A percentile compares a stretch with the other conserved stretches of the same genome.
These are phyloP conservation scores for Thamnaconus septentrionalis DNA, from an alignment of 2,113 vertebrate genomes.

Conservation along the genomic window DNA sequence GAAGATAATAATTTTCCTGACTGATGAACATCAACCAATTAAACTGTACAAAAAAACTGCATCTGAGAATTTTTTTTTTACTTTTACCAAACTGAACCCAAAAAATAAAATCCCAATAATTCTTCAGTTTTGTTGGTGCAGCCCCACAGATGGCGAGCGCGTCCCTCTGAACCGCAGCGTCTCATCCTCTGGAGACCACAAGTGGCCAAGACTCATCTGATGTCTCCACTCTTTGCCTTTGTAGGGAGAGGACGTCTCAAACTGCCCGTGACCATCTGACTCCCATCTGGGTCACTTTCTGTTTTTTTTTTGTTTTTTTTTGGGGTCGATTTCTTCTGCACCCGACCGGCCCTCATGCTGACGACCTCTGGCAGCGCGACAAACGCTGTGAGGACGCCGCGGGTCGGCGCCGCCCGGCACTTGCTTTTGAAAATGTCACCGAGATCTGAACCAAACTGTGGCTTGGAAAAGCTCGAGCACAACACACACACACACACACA, in stretches of 20 bases:
- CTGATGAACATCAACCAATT: too few species aligned
- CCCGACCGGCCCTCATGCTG: slow-evolving; percentile 15
- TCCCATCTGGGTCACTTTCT: slow-evolving; percentile 46
- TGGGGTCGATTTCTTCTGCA: slow-evolving; percentile 20
- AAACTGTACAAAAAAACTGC: too few species aligned
- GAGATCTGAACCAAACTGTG: slow-evolving; percentile 34
- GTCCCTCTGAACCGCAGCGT: too few species aligned
- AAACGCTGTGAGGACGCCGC: slow-evolving; percentile 24
- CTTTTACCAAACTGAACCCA: too few species aligned
- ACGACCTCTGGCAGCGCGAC: slow-evolving; percentile 21
- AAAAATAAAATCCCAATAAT: too few species aligned
- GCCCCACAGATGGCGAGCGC: too few species aligned
- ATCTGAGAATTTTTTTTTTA: too few species aligned
- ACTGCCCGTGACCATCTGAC: slow-evolving; percentile 49
- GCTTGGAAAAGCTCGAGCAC: slow-evolving; percentile 2
- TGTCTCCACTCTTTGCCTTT: slow-evolving; percentile 13
- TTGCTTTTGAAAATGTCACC: slow-evolving; percentile 32
- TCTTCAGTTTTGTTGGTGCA: too few species aligned
- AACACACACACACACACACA: not conserved
- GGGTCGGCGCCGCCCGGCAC: slow-evolving; percentile 13
- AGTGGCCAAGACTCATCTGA: slow-evolving; percentile 29
- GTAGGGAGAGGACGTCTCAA: slow-evolving; percentile 31
- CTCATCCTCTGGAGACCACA: slow-evolving; percentile 11
- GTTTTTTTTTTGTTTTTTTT: slow-evolving; percentile 29
- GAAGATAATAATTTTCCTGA: too few species aligned